Conservation (phyloP, 2,888 invertebrate genomes). For the Chaetogeoica ovagalla region DNA sequence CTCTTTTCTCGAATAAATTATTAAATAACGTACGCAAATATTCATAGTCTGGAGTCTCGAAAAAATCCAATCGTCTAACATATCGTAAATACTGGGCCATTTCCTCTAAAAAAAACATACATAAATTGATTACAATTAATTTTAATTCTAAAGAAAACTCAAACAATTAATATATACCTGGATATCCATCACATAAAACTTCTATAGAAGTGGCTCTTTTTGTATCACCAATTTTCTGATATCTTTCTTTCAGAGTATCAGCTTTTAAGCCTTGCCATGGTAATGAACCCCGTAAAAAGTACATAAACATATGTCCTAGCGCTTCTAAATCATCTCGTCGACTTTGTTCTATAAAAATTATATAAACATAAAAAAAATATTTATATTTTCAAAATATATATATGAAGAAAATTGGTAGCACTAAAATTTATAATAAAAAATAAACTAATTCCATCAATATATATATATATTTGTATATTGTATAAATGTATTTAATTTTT, state of each 20-base stretch:
- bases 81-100: slow-evolving; percentile 97
- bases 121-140: background rate
- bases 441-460: background rate
- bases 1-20: slow-evolving; percentile 84
- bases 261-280: slow-evolving; percentile 99
- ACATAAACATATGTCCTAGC: slow-evolving; percentile 99
- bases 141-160: background rate
- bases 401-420: too few relatives aligned
- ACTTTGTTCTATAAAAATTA: slow-evolving; percentile 81
- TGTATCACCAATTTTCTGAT: slow-evolving; percentile 99
- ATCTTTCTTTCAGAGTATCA: slow-evolving; percentile 97
- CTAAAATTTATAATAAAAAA: too few relatives aligned
- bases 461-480: background rate
- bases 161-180: slow-evolving; percentile 61
- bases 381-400: too few relatives aligned
- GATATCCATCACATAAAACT: slow-evolving; percentile 73
- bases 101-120: slow-evolving; percentile 72
- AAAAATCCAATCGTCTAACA: slow-evolving; percentile 95
- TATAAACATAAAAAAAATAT: slow-evolving; percentile 16
- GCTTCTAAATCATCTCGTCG: slow-evolving; percentile 99
- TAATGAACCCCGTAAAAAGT: slow-evolving; percentile 98
- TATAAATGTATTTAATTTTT: background rate
- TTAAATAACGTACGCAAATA: slow-evolving; percentile 94
- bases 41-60: slow-evolving; percentile 99
- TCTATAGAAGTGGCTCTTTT: slow-evolving; percentile 99